A percentile compares a stretch with the other conserved stretches of the same genome.
Evolutionary conservation across 2,797 vertebrate genomes (phyloP).

Genomic region (Gymnoscopelus braueri): DNA sequence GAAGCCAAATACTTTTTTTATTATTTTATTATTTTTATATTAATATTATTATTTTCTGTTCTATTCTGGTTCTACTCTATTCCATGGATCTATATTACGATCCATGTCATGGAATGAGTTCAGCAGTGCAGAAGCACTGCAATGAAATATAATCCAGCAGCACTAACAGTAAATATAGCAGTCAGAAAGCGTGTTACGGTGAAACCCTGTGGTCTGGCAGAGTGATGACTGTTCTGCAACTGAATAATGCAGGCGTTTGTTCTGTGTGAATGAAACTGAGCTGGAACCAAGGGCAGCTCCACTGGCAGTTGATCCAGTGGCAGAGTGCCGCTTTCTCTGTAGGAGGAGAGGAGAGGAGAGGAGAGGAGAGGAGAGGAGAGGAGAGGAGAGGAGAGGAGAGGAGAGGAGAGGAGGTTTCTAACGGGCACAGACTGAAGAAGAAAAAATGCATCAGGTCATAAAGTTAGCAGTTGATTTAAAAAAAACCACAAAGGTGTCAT

Average conservation of each 20-base stretch:
- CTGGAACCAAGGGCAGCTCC: slow-evolving; percentile 61
- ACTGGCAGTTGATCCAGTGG: slow-evolving; percentile 71
- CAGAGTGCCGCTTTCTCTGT: slow-evolving; percentile 62
- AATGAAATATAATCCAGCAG: slow-evolving; percentile 40
- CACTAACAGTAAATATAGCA: slow-evolving; percentile 60
- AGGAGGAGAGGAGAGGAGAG: slow-evolving; percentile 32
- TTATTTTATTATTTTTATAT: too few species aligned
- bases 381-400: slow-evolving; percentile 32
- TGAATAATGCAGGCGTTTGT: slow-evolving; percentile 76
- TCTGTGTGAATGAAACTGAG: slow-evolving; percentile 70
- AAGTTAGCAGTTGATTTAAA: slow-evolving; percentile 37
- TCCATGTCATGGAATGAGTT: slow-evolving; percentile 25
- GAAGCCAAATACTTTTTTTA: too few species aligned
- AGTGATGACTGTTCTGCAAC: slow-evolving; percentile 52
- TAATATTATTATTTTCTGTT: too few species aligned
- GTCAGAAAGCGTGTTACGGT: slow-evolving; percentile 45
- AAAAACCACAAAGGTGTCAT: slow-evolving; percentile 53
- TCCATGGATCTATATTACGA: slow-evolving; percentile 1
- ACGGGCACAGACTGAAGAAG: background rate
- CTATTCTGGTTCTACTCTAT: background rate
- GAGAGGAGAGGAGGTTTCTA: background rate
- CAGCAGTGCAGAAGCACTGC: slow-evolving; percentile 16
- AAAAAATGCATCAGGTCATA: slow-evolving; percentile 18
- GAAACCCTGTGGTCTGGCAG: slow-evolving; percentile 50
- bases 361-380: slow-evolving; percentile 14